A percentile compares a stretch with the other conserved stretches of the same genome.
phyloP scores from a whole-genome alignment of 2,888 invertebrate species.

The Noctua pronuba region DNA sequence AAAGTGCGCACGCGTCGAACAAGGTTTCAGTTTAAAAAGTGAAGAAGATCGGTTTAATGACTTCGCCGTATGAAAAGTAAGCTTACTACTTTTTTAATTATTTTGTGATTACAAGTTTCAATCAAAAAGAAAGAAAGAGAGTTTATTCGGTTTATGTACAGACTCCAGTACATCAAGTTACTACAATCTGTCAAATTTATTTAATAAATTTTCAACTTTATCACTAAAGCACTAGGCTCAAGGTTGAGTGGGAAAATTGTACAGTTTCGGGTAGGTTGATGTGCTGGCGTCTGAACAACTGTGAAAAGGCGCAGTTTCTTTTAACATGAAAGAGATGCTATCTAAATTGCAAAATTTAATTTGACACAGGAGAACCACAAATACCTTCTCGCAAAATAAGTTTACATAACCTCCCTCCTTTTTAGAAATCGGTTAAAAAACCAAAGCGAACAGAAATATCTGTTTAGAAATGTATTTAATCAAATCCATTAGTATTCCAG shows the following conservation, averaged over 20 bases:
- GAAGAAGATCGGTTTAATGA: conserved; percentile 18
- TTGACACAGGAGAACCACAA: not conserved
- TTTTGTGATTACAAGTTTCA: not conserved
- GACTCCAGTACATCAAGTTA: too few species aligned
- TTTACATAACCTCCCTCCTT: not conserved
- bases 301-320: not conserved
- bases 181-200: too few species aligned
- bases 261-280: too few species aligned
- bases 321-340: not conserved
- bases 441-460: not conserved
- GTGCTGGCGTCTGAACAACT: not conserved
- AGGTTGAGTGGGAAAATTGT: too few species aligned
- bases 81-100: not conserved
- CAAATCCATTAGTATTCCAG: not conserved
- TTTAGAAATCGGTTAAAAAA: not conserved
- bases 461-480: not conserved
- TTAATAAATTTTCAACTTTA: too few species aligned
- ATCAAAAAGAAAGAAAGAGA: not conserved
- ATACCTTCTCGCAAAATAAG: not conserved
- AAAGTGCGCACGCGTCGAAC: conserved; percentile 9
- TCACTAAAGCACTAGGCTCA: too few species aligned
- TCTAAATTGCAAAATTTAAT: not conserved
- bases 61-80: conserved; percentile 59
- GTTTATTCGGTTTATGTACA: not conserved
- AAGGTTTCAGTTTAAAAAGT: conserved; percentile 7